Conservation (phyloP, 2,888 invertebrate species). For the Craniophora ligustri region DNA sequence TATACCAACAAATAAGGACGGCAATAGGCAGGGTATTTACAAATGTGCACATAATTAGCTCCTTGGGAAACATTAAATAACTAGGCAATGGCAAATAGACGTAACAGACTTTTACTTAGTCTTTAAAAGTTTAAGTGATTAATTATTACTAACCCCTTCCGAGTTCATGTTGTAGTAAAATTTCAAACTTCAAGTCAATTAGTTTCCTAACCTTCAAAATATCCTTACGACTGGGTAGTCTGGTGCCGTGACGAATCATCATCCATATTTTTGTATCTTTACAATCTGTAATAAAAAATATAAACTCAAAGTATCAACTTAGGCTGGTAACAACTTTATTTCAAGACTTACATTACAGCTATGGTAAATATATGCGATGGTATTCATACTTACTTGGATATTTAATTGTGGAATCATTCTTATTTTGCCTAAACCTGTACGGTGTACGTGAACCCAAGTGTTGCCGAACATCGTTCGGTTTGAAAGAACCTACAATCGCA, state of each 20-base stretch:
- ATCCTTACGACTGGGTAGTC: slow-evolving; percentile 90
- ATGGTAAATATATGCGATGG: not conserved
- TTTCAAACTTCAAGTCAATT: slow-evolving; percentile 84
- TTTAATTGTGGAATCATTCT: slow-evolving; percentile 87
- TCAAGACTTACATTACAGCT: not conserved
- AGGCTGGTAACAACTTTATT: too few relatives aligned
- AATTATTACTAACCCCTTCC: slow-evolving; percentile 80
- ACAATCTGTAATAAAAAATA: slow-evolving; percentile 86
- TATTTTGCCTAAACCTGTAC: slow-evolving; percentile 91
- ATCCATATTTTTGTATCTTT: slow-evolving; percentile 92
- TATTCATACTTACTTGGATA: slow-evolving; percentile 87
- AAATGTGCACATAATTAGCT: too few relatives aligned
- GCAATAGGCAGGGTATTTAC: too few relatives aligned
- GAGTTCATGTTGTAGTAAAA: slow-evolving; percentile 82
- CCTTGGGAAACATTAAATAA: too few relatives aligned
- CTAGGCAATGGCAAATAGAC: too few relatives aligned
- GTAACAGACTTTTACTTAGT: too few relatives aligned
- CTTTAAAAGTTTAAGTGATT: too few relatives aligned
- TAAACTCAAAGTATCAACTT: too few relatives aligned
- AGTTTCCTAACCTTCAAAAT: slow-evolving; percentile 88
- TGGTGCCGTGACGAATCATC: slow-evolving; percentile 93
- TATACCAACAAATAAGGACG: too few relatives aligned
- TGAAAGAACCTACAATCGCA: slow-evolving; percentile 31
- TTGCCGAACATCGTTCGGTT: slow-evolving; percentile 68
- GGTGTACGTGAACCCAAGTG: slow-evolving; percentile 92